phyloP scores from a whole-genome alignment of 2,888 invertebrate species.

The Linyphia triangularis region DNA sequence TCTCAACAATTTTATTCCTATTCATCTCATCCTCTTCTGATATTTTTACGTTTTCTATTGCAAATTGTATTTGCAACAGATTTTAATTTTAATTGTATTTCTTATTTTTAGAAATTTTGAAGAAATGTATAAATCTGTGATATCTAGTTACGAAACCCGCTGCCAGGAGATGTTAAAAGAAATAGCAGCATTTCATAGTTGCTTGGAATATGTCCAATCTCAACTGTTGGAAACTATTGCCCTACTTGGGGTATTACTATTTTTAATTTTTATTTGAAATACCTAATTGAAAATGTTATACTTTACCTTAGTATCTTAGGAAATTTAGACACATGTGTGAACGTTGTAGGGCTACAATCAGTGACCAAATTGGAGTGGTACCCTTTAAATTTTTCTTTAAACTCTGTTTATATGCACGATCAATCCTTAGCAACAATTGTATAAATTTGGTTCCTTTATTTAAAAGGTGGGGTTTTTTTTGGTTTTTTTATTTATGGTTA shows the following conservation, averaged over 20 bases:
- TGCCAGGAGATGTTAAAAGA: slow-evolving; percentile 45
- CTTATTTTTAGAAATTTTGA: slow-evolving; percentile 40
- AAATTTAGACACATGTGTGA: neutral
- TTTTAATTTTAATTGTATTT: neutral
- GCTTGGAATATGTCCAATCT: slow-evolving; percentile 15
- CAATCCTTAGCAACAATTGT: too few relatives aligned
- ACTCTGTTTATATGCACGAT: neutral
- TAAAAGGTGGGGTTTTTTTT: too few relatives aligned
- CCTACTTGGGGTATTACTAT: neutral
- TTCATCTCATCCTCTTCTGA: too few relatives aligned
- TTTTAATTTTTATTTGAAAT: neutral
- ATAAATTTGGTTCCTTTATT: too few relatives aligned
- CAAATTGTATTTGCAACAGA: neutral
- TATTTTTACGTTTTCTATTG: too few relatives aligned
- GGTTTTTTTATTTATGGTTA: too few relatives aligned
- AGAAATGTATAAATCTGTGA: slow-evolving; percentile 63
- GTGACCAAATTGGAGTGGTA: neutral
- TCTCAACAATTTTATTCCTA: too few relatives aligned
- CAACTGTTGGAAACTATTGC: slow-evolving; percentile 15
- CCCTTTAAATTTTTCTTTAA: neutral
- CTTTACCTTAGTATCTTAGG: too few relatives aligned
- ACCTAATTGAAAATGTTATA: neutral
- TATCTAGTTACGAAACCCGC: slow-evolving; percentile 59
- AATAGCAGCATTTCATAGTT: slow-evolving; percentile 13
- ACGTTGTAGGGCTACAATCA: neutral